Evolutionary conservation across 35 echinoderm and acorn worm species (phyloP), one percentile per base, ranked within the genome.

Genomic region (Ptychodera flava): DNA sequence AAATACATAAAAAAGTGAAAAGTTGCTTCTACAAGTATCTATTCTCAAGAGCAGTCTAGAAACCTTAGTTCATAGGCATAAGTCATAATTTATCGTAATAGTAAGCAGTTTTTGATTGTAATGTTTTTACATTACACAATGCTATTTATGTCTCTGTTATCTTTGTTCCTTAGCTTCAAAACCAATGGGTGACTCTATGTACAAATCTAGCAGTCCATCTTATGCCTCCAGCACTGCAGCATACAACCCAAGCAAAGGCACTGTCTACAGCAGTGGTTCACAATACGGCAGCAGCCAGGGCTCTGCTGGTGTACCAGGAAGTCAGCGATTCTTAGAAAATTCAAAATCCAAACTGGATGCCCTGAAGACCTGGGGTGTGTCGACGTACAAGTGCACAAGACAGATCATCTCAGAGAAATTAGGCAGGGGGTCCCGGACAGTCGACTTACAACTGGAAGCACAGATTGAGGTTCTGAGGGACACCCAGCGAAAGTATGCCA

Each of bases 381-480:
- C 96, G 79, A 99, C 96, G 1, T 94, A 99, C 80, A 99, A 99
- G 45, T 94, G 92, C 77, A 94, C 96, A 32, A 86, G 93, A 77
- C 96, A 99, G 79, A 90, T 99, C 87, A 88, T 99, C 0, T 93
- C 94, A 81, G 96, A 92, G 78, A 92, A 85, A 36, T 77, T 90
- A 76, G 86, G 81, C 36, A 90, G 35, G 52, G 78, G 89, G 1
- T 98, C 95, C 31, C 35, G 95, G 29, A 98, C 95, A 15, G 95
- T 98, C 6, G 95, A 98, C 79, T 83, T 98, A 16, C 95, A 98
- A 84, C 85, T 98, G 75, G 95, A 98, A 79, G 95, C 95, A 29
- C 95, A 98, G 95, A 98, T 98, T 27, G 95, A 98, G 80, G 95
- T 98, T 16, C 33, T 98, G 16, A 36, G 95, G 28, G 95, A 98